phyloP scores from a whole-genome alignment of 1,140 invertebrate genomes.

The Zaprionus vittiger region DNA sequence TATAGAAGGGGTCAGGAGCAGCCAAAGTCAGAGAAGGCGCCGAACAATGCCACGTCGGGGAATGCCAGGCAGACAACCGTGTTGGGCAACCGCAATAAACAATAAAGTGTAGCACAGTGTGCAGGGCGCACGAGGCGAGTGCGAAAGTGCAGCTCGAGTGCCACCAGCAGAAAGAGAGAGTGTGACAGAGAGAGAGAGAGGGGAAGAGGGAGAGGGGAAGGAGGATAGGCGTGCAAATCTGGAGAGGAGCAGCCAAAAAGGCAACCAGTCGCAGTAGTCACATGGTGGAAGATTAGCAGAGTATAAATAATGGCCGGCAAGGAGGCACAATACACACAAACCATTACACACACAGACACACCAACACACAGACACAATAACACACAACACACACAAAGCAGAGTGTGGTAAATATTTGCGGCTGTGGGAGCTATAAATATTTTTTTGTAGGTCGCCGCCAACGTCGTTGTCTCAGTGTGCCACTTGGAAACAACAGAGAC shows the following conservation, averaged over 20 bases:
- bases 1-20: slow-evolving; percentile 3
- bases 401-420: slow-evolving; percentile 63
- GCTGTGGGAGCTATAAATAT: slow-evolving; percentile 62
- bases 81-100: slow-evolving; percentile 64
- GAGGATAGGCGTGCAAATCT: slow-evolving; percentile 1
- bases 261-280: slow-evolving; percentile 55
- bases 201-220: neutral
- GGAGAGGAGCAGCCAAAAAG: slow-evolving; percentile 54
- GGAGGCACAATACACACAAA: slow-evolving; percentile 10
- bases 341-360: neutral
- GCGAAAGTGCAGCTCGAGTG: slow-evolving; percentile 32
- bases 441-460: slow-evolving; percentile 56
- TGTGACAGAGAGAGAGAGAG: neutral
- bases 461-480: slow-evolving; percentile 46
- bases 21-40: neutral
- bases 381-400: neutral
- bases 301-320: slow-evolving; percentile 61
- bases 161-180: neutral
- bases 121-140: slow-evolving; percentile 26
- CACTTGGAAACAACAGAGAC: slow-evolving; percentile 39
- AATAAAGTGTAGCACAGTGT: slow-evolving; percentile 62
- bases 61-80: slow-evolving; percentile 16
- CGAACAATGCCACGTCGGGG: slow-evolving; percentile 50
- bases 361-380: neutral
- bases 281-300: slow-evolving; percentile 68